Conservation (phyloP, 2,113 vertebrate species). For the Gymnorhina tibicen region DNA sequence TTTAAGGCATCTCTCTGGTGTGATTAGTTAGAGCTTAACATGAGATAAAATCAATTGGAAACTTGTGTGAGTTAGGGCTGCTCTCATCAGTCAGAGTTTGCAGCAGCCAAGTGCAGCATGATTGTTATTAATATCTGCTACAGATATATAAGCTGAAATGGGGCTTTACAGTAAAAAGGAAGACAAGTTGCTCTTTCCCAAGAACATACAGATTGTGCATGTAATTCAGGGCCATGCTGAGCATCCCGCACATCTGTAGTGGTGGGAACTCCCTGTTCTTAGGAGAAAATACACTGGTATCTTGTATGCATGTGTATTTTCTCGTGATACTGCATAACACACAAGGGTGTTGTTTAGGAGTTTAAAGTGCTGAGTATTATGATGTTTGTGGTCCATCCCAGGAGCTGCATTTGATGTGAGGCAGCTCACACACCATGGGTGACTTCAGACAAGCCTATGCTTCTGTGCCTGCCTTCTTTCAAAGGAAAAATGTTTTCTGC, state of each 20-base stretch:
- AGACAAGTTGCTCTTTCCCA: slow-evolving; percentile 12
- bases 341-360: neutral
- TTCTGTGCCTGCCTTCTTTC: neutral
- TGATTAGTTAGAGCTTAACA: slow-evolving; percentile 59
- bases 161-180: slow-evolving; percentile 26
- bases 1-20: slow-evolving; percentile 30
- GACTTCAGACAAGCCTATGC: neutral
- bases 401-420: neutral
- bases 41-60: slow-evolving; percentile 63
- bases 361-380: neutral
- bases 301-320: neutral
- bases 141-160: neutral
- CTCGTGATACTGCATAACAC: neutral
- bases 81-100: slow-evolving; percentile 55
- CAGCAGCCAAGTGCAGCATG: slow-evolving; percentile 43
- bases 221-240: neutral
- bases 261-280: neutral
- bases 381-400: neutral
- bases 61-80: slow-evolving; percentile 50
- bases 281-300: neutral
- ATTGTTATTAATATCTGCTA: slow-evolving; percentile 56
- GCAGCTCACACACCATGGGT: neutral
- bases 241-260: neutral
- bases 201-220: neutral
- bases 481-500: neutral